phyloP scores from a whole-genome alignment of 2,113 vertebrate genomes.

The Tricholaema leucomelas region DNA sequence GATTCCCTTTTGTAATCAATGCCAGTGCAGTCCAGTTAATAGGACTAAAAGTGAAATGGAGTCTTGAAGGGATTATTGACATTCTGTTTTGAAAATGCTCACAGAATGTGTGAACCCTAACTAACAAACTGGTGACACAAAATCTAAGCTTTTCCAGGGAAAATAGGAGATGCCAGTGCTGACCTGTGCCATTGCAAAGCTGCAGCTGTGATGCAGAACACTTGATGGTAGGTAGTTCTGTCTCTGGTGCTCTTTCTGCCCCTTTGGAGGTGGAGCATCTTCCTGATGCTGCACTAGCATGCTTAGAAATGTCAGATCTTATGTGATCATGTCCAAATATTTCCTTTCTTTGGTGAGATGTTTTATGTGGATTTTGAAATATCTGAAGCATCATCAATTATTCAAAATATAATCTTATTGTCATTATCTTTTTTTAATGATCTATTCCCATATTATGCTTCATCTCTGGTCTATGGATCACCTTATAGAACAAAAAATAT shows the following conservation, averaged over 20 bases:
- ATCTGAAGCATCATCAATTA: neutral
- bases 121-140: constrained; percentile 26
- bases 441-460: neutral
- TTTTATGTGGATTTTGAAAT: neutral
- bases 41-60: constrained; percentile 23
- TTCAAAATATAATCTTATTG: neutral
- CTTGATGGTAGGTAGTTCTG: neutral
- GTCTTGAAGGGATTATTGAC: constrained; percentile 30
- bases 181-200: neutral
- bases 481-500: neutral
- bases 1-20: constrained; percentile 8
- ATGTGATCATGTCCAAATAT: neutral
- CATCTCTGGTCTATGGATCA: neutral
- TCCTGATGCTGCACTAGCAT: neutral
- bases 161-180: neutral
- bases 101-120: neutral
- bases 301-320: neutral
- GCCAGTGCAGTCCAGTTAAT: neutral
- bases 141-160: neutral
- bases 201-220: neutral
- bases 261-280: neutral
- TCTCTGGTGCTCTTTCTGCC: neutral
- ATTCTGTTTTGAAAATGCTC: constrained; percentile 9
- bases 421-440: neutral
- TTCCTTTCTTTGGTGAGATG: fast-evolving